Evolutionary conservation across 1,140 invertebrate species (phyloP), one percentile per base, ranked within the genome.

Genomic region (Drosophila punjabiensis): DNA sequence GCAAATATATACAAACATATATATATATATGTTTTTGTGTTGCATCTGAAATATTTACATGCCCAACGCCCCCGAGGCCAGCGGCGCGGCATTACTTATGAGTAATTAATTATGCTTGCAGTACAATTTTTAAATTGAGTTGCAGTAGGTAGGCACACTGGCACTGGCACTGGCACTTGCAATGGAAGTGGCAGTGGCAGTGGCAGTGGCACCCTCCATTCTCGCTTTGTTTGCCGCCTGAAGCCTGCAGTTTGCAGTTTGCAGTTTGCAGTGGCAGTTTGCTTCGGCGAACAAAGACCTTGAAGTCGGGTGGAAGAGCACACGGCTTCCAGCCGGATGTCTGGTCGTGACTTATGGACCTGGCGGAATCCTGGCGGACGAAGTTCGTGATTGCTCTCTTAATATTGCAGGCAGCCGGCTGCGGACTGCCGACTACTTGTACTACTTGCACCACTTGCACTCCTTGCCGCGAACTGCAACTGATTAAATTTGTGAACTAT

Each of bases 61-160:
- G 81, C 52, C 65, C 53, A 59, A 66, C 41, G 47, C 67, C 81
- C 73, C 67, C 79, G 76, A 66, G 81, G 55, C 55, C 66, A 81
- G 43, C 61, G 20, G 8, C 56, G 62, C 20, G 69, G 56, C 79
- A 84, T 84, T 84, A 84, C 81, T 84, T 84, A 84, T 84, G 81
- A 80, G 81, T 83, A 87, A 87, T 88, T 88, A 87, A 87, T 87
- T 87, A 88, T 83, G 80, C 80, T 83, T 74, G 84, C 80, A 68
- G 84, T 65, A 82, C 66, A 61, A 53, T 78, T 76, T 60, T 76
- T 63, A 86, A 86, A 86, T 87, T 82, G 83, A 86, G 80, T 76
- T 86, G 79, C 82, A 79, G 50, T 75, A 66, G 65, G 65, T 53
- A 53, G 52, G 52, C 52, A 33, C 24, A n/a, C 8, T 16, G 59